Conservation (phyloP, 2,113 vertebrate species). For the Anolis sagrei region DNA sequence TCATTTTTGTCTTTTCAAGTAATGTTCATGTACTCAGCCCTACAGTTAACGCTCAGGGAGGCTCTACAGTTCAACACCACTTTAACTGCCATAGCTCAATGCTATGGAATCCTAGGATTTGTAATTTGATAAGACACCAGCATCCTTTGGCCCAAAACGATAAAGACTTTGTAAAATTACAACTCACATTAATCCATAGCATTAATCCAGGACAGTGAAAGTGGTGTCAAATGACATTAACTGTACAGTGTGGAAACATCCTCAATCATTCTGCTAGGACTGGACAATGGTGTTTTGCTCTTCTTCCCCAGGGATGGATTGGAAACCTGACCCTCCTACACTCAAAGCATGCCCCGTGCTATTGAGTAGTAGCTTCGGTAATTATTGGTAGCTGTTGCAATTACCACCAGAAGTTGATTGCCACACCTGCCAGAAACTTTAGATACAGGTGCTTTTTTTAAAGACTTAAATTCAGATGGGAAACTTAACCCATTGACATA, state of each 20-base stretch:
- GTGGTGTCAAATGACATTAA: too few species aligned
- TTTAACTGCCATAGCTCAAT: too few species aligned
- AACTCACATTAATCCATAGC: too few species aligned
- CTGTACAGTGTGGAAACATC: too few species aligned
- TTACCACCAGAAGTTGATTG: neutral
- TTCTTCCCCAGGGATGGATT: neutral
- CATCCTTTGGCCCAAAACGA: too few species aligned
- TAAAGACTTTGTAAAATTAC: too few species aligned
- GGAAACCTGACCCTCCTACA: neutral
- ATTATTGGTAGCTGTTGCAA: neutral
- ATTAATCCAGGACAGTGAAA: too few species aligned
- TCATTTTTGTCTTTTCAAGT: neutral
- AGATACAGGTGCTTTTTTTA: slow-evolving; percentile 40
- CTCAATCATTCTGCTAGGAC: neutral
- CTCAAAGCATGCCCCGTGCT: neutral
- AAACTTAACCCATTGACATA: slow-evolving; percentile 51
- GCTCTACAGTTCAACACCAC: too few species aligned
- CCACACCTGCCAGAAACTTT: slow-evolving; percentile 11
- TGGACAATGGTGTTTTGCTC: neutral
- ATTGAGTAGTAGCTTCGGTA: neutral
- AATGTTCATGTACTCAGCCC: neutral
- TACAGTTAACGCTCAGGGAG: neutral
- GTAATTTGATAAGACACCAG: too few species aligned
- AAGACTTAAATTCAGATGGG: slow-evolving; percentile 31
- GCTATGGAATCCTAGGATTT: too few species aligned